A percentile compares a stretch with the other conserved stretches of the same genome.
These are phyloP conservation scores for Lerista edwardsae DNA, from an alignment of 2,797 vertebrate species.

Conservation along the genomic window DNA sequence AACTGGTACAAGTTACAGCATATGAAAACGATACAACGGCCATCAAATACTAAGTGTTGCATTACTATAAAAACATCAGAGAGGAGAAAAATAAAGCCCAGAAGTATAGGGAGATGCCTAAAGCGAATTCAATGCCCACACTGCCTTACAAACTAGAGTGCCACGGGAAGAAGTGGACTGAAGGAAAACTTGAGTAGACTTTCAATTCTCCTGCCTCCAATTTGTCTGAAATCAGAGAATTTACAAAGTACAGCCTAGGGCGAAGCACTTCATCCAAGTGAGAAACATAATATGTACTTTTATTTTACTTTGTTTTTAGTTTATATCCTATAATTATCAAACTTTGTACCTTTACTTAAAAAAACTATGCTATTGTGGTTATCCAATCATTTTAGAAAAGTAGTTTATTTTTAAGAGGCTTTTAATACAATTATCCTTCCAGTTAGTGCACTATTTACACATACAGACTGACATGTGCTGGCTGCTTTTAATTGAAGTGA, in stretches of 20 bases:
- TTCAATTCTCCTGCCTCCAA: fast-evolving
- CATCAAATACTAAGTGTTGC: neutral
- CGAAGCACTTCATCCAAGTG: neutral
- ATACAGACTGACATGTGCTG: neutral
- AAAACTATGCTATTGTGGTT: neutral
- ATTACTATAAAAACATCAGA: neutral
- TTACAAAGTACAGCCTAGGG: neutral
- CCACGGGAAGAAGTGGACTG: neutral
- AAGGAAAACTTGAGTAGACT: neutral
- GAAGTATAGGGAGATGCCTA: neutral
- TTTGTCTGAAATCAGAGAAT: neutral
- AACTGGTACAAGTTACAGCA: neutral
- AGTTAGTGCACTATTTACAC: neutral
- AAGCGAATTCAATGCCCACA: neutral
- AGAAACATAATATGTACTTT: neutral
- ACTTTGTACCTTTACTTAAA: neutral
- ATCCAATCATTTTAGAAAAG: neutral
- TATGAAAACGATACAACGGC: neutral
- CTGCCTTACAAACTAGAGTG: neutral
- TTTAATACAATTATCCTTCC: neutral
- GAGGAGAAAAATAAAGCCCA: neutral
- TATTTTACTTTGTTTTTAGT: neutral
- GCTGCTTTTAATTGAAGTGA: conserved; percentile 18
- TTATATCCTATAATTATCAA: neutral
- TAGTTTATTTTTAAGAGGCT: neutral